Base-by-base conservation (phyloP, 2,888 invertebrate species). In the Ganaspis brasiliensis region DNA sequence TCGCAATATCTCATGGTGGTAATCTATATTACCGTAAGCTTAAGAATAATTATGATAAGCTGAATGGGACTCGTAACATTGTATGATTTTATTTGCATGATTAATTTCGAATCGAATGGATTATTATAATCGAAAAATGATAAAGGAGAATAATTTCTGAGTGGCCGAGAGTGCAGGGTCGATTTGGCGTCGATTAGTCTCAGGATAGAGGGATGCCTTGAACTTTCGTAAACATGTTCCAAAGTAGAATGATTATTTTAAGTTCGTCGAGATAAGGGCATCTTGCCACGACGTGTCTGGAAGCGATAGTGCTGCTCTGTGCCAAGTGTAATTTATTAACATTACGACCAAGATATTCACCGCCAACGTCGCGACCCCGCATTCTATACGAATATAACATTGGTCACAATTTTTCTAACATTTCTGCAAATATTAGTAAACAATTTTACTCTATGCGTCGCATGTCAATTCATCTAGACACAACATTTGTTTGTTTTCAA, bases 241-340 rank as follows among this genome's bases (percentile, higher is more conserved):
- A 74, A 71, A 75, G 79, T 79, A 79, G 63, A 85, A 86, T 83
- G 87, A 90, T 89, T 87, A 88, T 87, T 89, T 84, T 84, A 86
- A 86, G 86, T 89, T 87, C 86, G 83, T 84, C 78, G 87, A 88
- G 90, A 90, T 90, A 89, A 89, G 87, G 82, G 83, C 86, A 87
- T 88, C 86, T 88, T 85, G 85, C 84, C 83, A 83, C 86, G 84
- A 86, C 86, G 85, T 88, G 90, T 90, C 90, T 91, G 89, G 86
- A 82, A 77, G 88, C 85, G 90, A 90, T 90, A 91, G 86, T 87
- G 83, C 82, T 77, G 82, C 86, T 86, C 84, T 86, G 85, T 87
- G 85, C 85, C 83, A 84, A 79, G 79, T 81, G 84, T 89, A 89
- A 90, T 91, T 90, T 90, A 90, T 91, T 89, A 86, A 84, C 80